Conservation (phyloP, 2,888 invertebrate species). For the Zygaena filipendulae region DNA sequence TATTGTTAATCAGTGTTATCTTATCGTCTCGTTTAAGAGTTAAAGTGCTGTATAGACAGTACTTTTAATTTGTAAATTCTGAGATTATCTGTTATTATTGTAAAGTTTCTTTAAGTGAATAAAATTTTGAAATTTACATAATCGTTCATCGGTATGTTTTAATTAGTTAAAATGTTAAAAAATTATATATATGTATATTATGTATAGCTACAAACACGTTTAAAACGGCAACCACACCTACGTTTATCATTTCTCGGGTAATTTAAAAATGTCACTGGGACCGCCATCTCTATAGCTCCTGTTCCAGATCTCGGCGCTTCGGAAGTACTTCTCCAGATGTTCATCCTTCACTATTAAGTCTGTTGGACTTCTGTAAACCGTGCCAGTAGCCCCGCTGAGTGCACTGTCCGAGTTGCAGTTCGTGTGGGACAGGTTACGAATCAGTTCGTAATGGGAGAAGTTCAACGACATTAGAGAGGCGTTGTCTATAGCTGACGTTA, state of each 20-base stretch:
- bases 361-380: conserved; percentile 22
- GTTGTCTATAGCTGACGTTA: conserved; percentile 22
- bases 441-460: conserved; percentile 52
- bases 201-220: no score
- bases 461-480: conserved; percentile 48
- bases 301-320: conserved; percentile 49
- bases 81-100: conserved; percentile 63
- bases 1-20: conserved; percentile 67
- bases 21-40: conserved; percentile 66
- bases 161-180: conserved; percentile 27
- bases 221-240: no score
- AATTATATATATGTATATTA: no score
- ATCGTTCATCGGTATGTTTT: conserved; percentile 57
- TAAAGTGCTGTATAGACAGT: conserved; percentile 66
- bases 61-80: conserved; percentile 62
- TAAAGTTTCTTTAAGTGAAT: conserved; percentile 65
- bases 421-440: conserved; percentile 43
- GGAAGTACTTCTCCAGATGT: conserved; percentile 48
- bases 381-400: conserved; percentile 37
- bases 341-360: conserved; percentile 38
- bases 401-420: conserved; percentile 48
- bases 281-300: conserved; percentile 20
- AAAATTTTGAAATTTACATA: conserved; percentile 66
- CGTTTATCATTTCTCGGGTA: conserved; percentile 29
- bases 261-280: conserved; percentile 22